Evolutionary conservation across 2,888 invertebrate genomes (phyloP).

Genomic region (Lepas anatifera): DNA sequence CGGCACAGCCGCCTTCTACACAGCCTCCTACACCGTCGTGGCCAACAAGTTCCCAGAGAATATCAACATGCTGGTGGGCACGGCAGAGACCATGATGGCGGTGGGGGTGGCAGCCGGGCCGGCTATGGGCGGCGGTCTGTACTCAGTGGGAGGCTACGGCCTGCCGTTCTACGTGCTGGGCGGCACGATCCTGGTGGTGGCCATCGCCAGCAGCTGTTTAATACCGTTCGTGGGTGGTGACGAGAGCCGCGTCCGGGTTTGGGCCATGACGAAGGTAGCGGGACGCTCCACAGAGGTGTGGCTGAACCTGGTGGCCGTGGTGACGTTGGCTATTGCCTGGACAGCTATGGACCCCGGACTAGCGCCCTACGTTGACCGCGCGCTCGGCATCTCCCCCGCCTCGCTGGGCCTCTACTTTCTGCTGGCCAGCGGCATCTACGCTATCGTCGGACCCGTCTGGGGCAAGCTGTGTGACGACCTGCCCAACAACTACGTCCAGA

Average conservation of each 20-base stretch:
- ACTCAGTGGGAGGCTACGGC: neutral
- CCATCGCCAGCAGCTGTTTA: neutral
- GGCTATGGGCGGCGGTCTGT: conserved; percentile 5
- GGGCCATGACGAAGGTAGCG: neutral
- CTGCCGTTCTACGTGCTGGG: conserved; percentile 11
- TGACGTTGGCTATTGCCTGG: neutral
- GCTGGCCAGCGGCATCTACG: neutral
- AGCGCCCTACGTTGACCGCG: neutral
- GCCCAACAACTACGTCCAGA: conserved; percentile 1
- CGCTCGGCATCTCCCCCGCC: neutral
- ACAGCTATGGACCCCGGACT: neutral
- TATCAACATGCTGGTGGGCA: neutral
- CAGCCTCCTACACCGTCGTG: conserved; percentile 8
- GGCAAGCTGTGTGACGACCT: neutral
- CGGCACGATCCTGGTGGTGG: neutral
- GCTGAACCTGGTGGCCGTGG: neutral
- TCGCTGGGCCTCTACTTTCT: neutral
- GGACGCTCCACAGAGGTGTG: neutral
- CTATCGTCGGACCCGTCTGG: neutral
- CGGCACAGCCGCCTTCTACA: neutral
- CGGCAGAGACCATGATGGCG: neutral
- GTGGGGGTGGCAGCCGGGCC: neutral
- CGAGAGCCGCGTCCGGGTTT: neutral
- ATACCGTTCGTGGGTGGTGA: conserved; percentile 30
- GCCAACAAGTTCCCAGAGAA: conserved; percentile 6